Evolutionary conservation across 2,888 invertebrate species (phyloP), one percentile per base, ranked within the genome.

Genomic region (Strigamia crassipes): DNA sequence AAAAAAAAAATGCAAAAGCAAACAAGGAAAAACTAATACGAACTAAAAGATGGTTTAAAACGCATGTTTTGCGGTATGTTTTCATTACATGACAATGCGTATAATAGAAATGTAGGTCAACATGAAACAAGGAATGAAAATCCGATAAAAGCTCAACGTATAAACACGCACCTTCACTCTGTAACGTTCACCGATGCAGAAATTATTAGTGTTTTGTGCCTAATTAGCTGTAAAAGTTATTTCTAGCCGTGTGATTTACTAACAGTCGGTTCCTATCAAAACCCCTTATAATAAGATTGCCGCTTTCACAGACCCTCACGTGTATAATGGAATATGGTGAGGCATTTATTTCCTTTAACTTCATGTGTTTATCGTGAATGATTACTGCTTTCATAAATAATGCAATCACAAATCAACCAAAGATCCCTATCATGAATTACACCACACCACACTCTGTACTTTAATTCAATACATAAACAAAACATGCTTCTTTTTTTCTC

Each of bases 21-120:
- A 46, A 12, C 12, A 41, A 41, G 12, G 12, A 41, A 41, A 41
- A 46, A 15, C 15, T 18, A 51, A 51, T 51, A 51, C 13, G 3
- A 51, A 51, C 10, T n/a, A 18, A 51, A 51, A 15, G 51, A 51
- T 51, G 51, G 51, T 51, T 51, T 51, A 51, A 51, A 51, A 51
- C 6, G 51, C 51, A 51, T 51, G 51, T 51, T 51, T 51, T 51
- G 51, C 18, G 51, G 51, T 51, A 51, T 51, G 51, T 51, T 51
- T 51, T 51, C 51, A 51, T 51, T 51, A 51, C 51, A 51, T 51
- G 51, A 51, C 51, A 51, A 51, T 51, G 51, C 51, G 51, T 51
- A 51, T 51, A n/a, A 51, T 51, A 51, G 15, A 51, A 51, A 51
- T 51, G 51, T 51, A 51, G 51, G 51, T 51, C 51, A 51, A 51